phyloP scores from a whole-genome alignment of 2,888 invertebrate genomes.

The Tachina lurida region DNA sequence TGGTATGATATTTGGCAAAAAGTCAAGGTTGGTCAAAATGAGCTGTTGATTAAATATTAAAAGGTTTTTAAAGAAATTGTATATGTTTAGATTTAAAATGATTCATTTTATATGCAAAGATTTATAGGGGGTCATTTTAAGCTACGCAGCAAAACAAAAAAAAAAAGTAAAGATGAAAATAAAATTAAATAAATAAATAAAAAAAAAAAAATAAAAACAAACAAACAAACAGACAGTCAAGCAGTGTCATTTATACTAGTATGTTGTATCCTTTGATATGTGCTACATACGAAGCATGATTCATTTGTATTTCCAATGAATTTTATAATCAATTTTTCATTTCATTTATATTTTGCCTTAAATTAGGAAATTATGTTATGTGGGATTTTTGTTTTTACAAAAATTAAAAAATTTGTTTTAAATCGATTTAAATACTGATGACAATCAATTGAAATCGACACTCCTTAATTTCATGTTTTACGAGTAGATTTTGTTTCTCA shows the following conservation, averaged over 20 bases:
- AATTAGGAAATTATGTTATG: slow-evolving; percentile 35
- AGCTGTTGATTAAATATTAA: slow-evolving; percentile 64
- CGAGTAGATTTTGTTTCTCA: slow-evolving; percentile 4
- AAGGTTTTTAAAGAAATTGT: slow-evolving; percentile 55
- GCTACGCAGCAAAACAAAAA: neutral
- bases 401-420: slow-evolving; percentile 15
- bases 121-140: slow-evolving; percentile 67
- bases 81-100: slow-evolving; percentile 54
- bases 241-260: slow-evolving; percentile 56
- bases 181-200: slow-evolving; percentile 44
- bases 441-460: slow-evolving; percentile 56
- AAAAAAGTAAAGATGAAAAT: slow-evolving; percentile 22
- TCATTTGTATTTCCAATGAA: slow-evolving; percentile 63
- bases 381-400: slow-evolving; percentile 30
- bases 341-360: neutral
- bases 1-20: slow-evolving; percentile 58
- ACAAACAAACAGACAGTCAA: neutral
- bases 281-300: slow-evolving; percentile 47
- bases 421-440: slow-evolving; percentile 68
- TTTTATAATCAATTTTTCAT: slow-evolving; percentile 3
- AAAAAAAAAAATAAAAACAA: neutral
- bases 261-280: slow-evolving; percentile 35
- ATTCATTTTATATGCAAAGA: slow-evolving; percentile 63
- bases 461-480: slow-evolving; percentile 49
- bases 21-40: slow-evolving; percentile 69